Evolutionary conservation across 2,888 invertebrate species (phyloP).

Genomic region (Campopleginae sp.): DNA sequence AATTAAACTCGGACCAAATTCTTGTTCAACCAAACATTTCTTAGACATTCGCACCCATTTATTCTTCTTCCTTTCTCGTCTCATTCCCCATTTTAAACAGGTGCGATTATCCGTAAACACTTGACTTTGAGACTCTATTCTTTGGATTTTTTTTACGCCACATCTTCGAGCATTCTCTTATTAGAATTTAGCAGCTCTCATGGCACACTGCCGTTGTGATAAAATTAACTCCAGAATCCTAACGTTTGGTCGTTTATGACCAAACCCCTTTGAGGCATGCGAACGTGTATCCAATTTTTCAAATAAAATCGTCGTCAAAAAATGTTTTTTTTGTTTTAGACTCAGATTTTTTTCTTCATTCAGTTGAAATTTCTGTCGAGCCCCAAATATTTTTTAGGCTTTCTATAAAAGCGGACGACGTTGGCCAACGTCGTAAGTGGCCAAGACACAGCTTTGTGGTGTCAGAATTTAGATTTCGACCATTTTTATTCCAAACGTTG

Average conservation of each 20-base stretch:
- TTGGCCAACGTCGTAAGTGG: too few species aligned
- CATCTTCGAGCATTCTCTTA: neutral
- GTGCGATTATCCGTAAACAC: neutral
- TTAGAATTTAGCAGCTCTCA: neutral
- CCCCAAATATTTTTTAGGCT: too few species aligned
- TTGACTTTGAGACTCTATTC: neutral
- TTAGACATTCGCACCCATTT: neutral
- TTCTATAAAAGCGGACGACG: too few species aligned
- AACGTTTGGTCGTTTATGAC: too few species aligned
- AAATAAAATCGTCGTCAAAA: too few species aligned
- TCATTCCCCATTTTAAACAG: neutral
- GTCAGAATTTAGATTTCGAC: neutral
- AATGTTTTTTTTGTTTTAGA: too few species aligned
- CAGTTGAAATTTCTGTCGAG: too few species aligned
- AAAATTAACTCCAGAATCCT: neutral
- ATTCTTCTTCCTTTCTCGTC: neutral
- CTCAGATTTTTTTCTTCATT: too few species aligned
- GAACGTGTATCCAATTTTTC: too few species aligned
- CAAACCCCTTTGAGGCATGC: too few species aligned
- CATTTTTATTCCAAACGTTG: neutral
- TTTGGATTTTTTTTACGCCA: neutral
- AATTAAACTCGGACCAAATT: slow-evolving; percentile 52
- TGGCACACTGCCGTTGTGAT: neutral
- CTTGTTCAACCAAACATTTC: neutral
- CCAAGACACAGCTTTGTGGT: neutral